Evolutionary conservation across 2,888 invertebrate species (phyloP), one percentile per base, ranked within the genome.

Genomic region (Drosophila algonquin): DNA sequence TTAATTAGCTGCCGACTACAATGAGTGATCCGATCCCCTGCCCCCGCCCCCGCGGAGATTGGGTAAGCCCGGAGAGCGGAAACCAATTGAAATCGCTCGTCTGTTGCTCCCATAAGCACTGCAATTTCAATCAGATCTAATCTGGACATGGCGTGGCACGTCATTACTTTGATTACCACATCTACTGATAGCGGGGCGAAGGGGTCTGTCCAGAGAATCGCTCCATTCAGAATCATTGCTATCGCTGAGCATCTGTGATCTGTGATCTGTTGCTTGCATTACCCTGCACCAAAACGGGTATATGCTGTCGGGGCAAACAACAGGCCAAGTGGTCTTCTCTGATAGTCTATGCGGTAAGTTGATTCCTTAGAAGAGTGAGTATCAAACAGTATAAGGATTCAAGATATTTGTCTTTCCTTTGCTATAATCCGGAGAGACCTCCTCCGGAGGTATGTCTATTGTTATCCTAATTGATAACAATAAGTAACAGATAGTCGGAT

Each of bases 81-180:
- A 52, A 51, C 59, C 77, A 74, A 62, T 80, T 62, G 48, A 40
- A 40, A 46, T 75, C 30, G 30, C 30, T 2, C 30, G 30, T 30
- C 75, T 59, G 35, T 57, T 63, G 64, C 63, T 70, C 63, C 55
- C 73, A 73, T 76, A 75, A 63, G 55, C 67, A 57, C 46, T 56
- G 60, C 58, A 63, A 68, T 70, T 77, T 58, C 10, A 65, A 55
- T 48, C 53, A 58, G 69, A 82, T 81, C 76, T 68, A 60, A 86
- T 80, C 87, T 69, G n/a, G 9, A 58, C 48, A 48, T 61, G 52
- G 24, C 61, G 70, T 64, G 74, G 67, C 79, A 76, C 69, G 75
- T 76, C 87, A 79, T 81, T 75, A 63, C 56, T 63, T 73, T 72
- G 78, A 75, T 77, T 77, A 80, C 73, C 68, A 70, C 73, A 74